Conservation (phyloP, 2,888 invertebrate species). For the Agrochola lychnidis region DNA sequence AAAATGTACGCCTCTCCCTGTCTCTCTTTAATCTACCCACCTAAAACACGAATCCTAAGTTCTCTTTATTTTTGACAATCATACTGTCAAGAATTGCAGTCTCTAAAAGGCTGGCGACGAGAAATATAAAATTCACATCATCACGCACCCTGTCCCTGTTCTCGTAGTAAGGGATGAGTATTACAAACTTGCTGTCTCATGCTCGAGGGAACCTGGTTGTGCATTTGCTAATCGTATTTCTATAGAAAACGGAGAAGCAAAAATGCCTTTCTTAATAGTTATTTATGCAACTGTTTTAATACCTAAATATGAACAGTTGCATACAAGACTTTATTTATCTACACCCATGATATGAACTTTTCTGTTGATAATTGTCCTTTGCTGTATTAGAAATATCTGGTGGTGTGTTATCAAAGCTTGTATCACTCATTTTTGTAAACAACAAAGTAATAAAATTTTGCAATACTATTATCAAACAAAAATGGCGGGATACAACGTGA, state of each 20-base stretch:
- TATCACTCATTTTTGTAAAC: too few species aligned
- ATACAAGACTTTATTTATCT: too few species aligned
- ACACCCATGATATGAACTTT: too few species aligned
- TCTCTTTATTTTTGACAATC: conserved; percentile 4
- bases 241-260: conserved; percentile 18
- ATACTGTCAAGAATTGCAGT: not conserved
- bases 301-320: too few species aligned
- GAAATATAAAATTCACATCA: conserved; percentile 45
- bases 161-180: conserved; percentile 31
- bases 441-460: too few species aligned
- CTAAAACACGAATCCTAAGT: not conserved
- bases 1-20: not conserved
- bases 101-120: not conserved
- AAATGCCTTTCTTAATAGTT: not conserved
- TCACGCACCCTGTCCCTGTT: conserved; percentile 43
- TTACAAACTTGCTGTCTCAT: conserved; percentile 43
- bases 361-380: too few species aligned
- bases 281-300: too few species aligned
- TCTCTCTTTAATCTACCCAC: too few species aligned
- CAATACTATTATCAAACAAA: too few species aligned
- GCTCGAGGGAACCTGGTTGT: conserved; percentile 29
- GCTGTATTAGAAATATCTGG: too few species aligned
- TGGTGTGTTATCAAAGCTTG: too few species aligned
- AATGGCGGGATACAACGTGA: too few species aligned
- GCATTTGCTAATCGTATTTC: conserved; percentile 46